These are phyloP conservation scores for Daboia siamensis DNA, from an alignment of 2,113 vertebrate genomes.

Conservation along the genomic window DNA sequence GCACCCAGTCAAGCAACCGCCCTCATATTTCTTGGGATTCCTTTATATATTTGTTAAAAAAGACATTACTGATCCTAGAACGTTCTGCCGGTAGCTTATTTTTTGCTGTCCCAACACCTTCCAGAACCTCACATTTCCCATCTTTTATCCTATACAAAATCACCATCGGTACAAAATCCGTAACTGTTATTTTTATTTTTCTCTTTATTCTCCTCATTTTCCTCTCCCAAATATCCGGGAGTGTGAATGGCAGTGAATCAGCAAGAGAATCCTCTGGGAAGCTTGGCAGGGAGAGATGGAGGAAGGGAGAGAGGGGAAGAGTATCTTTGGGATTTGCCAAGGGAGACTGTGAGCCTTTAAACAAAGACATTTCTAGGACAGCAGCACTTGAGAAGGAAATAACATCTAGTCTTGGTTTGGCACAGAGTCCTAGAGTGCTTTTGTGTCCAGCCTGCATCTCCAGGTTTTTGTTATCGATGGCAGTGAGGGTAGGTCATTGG, in stretches of 20 bases:
- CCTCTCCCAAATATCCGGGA: constrained; percentile 32
- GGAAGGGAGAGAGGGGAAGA: constrained; percentile 10
- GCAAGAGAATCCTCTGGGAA: constrained; percentile 58
- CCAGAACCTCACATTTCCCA: no score
- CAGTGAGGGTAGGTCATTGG: constrained; percentile 21
- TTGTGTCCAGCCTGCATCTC: not conserved
- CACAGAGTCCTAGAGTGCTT: constrained; percentile 14
- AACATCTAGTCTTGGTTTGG: constrained; percentile 61
- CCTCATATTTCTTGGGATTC: not conserved
- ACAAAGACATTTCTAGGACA: constrained; percentile 65
- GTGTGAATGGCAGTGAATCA: constrained; percentile 70
- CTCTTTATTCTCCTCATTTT: not conserved
- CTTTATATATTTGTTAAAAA: not conserved
- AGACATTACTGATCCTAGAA: not conserved
- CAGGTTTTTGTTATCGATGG: not conserved
- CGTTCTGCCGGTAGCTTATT: not conserved
- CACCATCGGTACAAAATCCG: not conserved
- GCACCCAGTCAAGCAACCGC: not conserved
- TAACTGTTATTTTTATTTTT: not conserved
- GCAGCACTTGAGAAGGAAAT: constrained; percentile 49
- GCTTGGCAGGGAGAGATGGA: not conserved
- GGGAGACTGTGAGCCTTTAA: constrained; percentile 8
- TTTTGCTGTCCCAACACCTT: not conserved
- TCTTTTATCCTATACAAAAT: not conserved
- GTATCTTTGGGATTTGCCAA: constrained; percentile 23